These are phyloP conservation scores for Anguilla anguilla DNA, from an alignment of 2,797 vertebrate genomes.

Conservation along the genomic window DNA sequence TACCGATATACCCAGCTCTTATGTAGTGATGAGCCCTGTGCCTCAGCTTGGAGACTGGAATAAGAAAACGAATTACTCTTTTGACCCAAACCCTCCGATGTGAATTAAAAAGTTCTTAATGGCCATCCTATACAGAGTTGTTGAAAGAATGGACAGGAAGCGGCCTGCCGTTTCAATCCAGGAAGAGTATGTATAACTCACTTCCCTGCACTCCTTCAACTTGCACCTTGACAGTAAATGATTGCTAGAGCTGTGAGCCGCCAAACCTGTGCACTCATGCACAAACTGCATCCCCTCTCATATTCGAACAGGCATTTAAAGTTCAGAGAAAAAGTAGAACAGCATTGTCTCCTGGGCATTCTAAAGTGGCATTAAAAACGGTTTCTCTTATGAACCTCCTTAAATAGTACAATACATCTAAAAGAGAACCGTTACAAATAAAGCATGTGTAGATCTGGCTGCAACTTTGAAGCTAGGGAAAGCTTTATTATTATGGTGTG, in stretches of 20 bases:
- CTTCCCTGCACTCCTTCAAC: neutral
- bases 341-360: neutral
- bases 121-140: neutral
- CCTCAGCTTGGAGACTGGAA: neutral
- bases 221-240: no score
- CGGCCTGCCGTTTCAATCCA: neutral
- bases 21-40: neutral
- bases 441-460: neutral
- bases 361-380: neutral
- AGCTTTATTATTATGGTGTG: neutral
- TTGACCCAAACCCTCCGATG: conserved; percentile 11
- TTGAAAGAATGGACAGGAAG: neutral
- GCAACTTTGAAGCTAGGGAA: neutral
- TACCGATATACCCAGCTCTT: neutral
- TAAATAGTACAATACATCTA: neutral
- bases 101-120: conserved; percentile 17
- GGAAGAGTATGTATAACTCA: neutral
- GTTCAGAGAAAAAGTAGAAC: neutral
- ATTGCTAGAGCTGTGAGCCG: neutral
- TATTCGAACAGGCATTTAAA: neutral
- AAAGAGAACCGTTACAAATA: neutral
- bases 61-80: conserved; percentile 17
- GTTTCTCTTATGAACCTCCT: neutral
- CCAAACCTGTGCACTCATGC: neutral
- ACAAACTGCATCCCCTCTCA: neutral